Percentiles rank a stretch among this genome's conserved stretches.
Conservation (phyloP, 2,113 vertebrate species). For the Nycticebus coucang region DNA sequence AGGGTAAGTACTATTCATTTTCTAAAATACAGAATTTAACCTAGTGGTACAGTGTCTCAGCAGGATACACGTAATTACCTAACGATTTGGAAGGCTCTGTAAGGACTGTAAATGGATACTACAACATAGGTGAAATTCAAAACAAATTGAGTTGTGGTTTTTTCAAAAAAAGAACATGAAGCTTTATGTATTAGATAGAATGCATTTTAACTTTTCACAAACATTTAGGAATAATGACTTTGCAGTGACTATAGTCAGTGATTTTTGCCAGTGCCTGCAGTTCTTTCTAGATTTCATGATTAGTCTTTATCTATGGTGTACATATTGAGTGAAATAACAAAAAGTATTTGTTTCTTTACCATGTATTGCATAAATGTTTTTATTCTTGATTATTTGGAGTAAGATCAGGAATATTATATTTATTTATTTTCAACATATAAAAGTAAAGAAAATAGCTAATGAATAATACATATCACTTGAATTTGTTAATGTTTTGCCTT, state of each 20-base stretch:
- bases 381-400: slow-evolving; percentile 46
- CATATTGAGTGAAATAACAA: slow-evolving; percentile 10
- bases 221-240: neutral
- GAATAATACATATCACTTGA: neutral
- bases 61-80: neutral
- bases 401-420: neutral
- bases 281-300: slow-evolving; percentile 23
- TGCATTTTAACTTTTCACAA: slow-evolving; percentile 3
- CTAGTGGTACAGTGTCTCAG: neutral
- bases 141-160: slow-evolving; percentile 5
- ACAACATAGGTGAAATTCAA: neutral
- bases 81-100: neutral
- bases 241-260: neutral
- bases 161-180: slow-evolving; percentile 1
- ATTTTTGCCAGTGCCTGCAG: neutral
- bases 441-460: slow-evolving; percentile 2
- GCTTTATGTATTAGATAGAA: slow-evolving; percentile 39
- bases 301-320: neutral
- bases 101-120: neutral
- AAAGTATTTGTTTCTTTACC: neutral
- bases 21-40: slow-evolving; percentile 8
- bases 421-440: neutral
- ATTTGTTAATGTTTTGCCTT: slow-evolving; percentile 5
- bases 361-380: slow-evolving; percentile 8
- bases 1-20: slow-evolving; percentile 82